These are phyloP conservation scores for Syngnathus typhle DNA, from an alignment of 2,113 vertebrate species.

Conservation along the genomic window DNA sequence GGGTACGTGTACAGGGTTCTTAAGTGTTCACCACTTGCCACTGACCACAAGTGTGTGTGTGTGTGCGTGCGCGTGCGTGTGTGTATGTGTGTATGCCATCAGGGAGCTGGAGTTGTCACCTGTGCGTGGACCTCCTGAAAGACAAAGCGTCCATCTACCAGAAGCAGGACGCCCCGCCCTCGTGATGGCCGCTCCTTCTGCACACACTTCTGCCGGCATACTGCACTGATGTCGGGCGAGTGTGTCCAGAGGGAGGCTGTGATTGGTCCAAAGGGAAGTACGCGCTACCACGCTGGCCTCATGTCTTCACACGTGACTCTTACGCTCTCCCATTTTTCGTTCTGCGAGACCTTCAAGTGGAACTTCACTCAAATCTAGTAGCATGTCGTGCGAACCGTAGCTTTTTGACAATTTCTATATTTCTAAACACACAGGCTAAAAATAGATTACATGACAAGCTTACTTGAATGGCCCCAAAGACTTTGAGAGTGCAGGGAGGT, in stretches of 20 bases:
- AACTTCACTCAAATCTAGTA: slow-evolving; percentile 45
- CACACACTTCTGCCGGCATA: slow-evolving; percentile 10
- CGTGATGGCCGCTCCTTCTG: slow-evolving; percentile 67
- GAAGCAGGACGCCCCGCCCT: slow-evolving; percentile 78
- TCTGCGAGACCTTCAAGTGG: slow-evolving; percentile 8
- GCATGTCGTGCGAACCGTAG: slow-evolving; percentile 56
- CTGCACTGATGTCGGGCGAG: not conserved
- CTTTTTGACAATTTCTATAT: slow-evolving; percentile 73
- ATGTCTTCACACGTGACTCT: slow-evolving; percentile 64
- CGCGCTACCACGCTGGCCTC: slow-evolving; percentile 27
- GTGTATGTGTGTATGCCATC: not conserved
- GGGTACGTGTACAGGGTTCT: slow-evolving; percentile 43
- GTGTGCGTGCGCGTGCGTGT: too few relatives aligned
- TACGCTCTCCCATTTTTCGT: slow-evolving; percentile 28
- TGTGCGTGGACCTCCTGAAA: slow-evolving; percentile 91
- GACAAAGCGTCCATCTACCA: slow-evolving; percentile 96
- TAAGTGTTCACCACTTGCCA: not conserved
- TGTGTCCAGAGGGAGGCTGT: slow-evolving; percentile 24
- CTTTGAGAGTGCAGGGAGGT: not conserved
- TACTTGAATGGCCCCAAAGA: slow-evolving; percentile 14
- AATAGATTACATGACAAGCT: slow-evolving; percentile 2
- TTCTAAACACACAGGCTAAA: slow-evolving; percentile 51
- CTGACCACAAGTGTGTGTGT: too few relatives aligned
- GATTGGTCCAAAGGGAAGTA: slow-evolving; percentile 39
- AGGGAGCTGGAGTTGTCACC: slow-evolving; percentile 96